phyloP scores from a whole-genome alignment of 2,113 vertebrate species.

The Chaetorhynchus papuensis region DNA sequence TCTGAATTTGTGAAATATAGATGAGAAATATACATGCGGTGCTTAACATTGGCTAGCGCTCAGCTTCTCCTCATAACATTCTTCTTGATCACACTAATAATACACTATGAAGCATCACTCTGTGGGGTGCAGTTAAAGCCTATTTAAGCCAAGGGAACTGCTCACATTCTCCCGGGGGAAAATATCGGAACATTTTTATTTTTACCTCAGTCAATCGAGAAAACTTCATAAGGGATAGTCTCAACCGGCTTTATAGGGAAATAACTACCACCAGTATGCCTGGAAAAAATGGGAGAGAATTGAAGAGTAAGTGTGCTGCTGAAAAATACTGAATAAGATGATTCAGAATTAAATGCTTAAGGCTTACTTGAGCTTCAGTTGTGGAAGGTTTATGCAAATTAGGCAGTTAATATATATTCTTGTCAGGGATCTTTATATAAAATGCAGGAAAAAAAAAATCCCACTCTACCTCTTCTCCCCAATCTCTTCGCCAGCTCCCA shows the following conservation, averaged over 20 bases:
- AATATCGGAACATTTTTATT: conserved; percentile 71
- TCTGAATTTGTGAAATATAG: conserved; percentile 7
- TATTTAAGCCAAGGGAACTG: conserved; percentile 66
- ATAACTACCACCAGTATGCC: conserved; percentile 26
- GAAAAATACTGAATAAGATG: conserved; percentile 14
- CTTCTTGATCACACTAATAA: conserved; percentile 71
- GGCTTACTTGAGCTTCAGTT: not conserved
- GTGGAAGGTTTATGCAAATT: conserved; percentile 13
- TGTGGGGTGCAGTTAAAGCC: conserved; percentile 69
- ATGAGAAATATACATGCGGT: not conserved
- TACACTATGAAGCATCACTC: conserved; percentile 59
- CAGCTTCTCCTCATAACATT: conserved; percentile 44
- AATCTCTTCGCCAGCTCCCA: not conserved
- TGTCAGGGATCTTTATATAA: not conserved
- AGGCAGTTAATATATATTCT: conserved; percentile 39
- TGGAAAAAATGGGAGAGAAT: conserved; percentile 31
- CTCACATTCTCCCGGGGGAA: conserved; percentile 53
- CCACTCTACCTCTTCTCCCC: not conserved
- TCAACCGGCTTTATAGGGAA: conserved; percentile 12
- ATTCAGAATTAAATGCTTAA: conserved; percentile 26
- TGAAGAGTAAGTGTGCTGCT: conserved; percentile 14
- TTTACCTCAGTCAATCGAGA: conserved; percentile 68
- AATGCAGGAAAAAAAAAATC: not conserved
- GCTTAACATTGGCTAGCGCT: not conserved
- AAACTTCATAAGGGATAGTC: conserved; percentile 51